A percentile compares a stretch with the other conserved stretches of the same genome.
phyloP scores from a whole-genome alignment of 1,140 invertebrate species.

The Drosophila pruinosa region DNA sequence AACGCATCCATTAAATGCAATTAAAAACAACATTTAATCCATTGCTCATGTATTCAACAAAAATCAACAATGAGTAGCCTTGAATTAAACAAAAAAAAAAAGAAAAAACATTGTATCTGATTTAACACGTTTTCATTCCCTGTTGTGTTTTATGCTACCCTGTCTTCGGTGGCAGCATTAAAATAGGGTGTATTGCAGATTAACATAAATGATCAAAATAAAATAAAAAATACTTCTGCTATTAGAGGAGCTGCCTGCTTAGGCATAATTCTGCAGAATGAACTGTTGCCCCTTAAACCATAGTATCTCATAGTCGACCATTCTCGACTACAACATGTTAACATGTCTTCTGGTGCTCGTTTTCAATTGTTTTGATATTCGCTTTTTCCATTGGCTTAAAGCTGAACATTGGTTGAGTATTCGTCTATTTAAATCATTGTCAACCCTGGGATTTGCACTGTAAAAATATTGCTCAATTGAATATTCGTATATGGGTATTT shows the following conservation, averaged over 20 bases:
- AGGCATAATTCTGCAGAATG: too few species aligned
- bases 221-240: too few species aligned
- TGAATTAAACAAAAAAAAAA: conserved; percentile 5
- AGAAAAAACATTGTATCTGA: conserved; percentile 3
- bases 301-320: neutral
- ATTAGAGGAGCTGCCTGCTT: too few species aligned
- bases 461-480: conserved; percentile 32
- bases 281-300: neutral
- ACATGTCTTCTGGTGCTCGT: neutral
- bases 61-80: conserved; percentile 17
- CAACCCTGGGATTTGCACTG: conserved; percentile 25
- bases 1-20: conserved; percentile 30
- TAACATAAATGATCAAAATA: neutral
- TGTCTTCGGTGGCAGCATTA: neutral
- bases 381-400: conserved; percentile 5
- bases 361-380: neutral
- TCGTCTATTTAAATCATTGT: conserved; percentile 19
- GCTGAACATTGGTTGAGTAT: neutral
- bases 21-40: conserved; percentile 31
- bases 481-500: neutral
- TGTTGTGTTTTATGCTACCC: neutral
- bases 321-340: neutral
- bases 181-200: neutral
- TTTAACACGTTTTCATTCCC: neutral
- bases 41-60: conserved; percentile 8